Conservation (phyloP, 2,113 vertebrate species). For the Phyllostomus hastatus region DNA sequence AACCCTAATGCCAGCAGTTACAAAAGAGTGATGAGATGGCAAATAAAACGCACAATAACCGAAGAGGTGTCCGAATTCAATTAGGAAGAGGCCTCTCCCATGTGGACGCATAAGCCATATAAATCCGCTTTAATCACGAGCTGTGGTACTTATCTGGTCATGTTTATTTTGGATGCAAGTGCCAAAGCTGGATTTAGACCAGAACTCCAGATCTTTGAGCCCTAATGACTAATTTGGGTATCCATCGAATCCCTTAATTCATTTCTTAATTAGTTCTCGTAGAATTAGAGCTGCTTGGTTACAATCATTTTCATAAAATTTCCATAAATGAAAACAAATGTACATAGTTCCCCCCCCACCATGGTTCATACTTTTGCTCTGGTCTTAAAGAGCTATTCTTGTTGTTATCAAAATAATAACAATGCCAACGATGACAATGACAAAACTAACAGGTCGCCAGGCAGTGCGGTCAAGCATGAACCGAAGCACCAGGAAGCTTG, state of each 20-base stretch:
- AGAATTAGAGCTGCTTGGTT: constrained; percentile 77
- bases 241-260: constrained; percentile 68
- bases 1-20: constrained; percentile 31
- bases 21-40: background rate
- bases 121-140: constrained; percentile 64
- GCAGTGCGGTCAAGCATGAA: too few species aligned
- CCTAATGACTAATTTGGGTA: constrained; percentile 69
- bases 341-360: background rate
- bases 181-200: constrained; percentile 67
- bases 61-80: constrained; percentile 54
- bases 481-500: background rate
- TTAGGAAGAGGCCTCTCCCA: constrained; percentile 50
- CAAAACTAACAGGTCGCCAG: background rate
- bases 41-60: background rate
- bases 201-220: constrained; percentile 54
- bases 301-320: constrained; percentile 65
- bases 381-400: constrained; percentile 6
- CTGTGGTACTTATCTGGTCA: background rate
- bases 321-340: constrained; percentile 64
- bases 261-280: constrained; percentile 69
- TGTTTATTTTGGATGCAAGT: constrained; percentile 62
- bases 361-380: background rate
- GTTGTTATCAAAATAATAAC: background rate
- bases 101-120: constrained; percentile 1
- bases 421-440: background rate